Evolutionary conservation across 2,888 invertebrate genomes (phyloP).

Genomic region (Tachystola acroxantha): DNA sequence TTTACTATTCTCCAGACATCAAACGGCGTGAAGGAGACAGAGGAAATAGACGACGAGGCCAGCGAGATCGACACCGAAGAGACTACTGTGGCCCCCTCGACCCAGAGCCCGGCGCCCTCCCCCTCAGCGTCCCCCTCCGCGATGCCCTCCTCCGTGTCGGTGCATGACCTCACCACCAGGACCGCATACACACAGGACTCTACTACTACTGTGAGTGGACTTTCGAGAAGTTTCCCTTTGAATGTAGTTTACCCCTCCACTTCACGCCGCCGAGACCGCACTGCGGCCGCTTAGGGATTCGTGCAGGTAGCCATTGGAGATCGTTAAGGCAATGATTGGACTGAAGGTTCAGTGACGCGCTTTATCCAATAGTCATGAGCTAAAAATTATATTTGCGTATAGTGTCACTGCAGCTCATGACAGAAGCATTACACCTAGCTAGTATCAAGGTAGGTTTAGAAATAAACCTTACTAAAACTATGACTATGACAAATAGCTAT

Average conservation of each 20-base stretch:
- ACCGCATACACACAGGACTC: constrained; percentile 53
- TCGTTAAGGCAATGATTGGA: too few relatives aligned
- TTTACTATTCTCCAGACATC: constrained; percentile 57
- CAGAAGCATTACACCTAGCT: too few relatives aligned
- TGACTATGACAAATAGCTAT: too few relatives aligned
- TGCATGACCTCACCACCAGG: constrained; percentile 52
- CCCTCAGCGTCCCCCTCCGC: constrained; percentile 38
- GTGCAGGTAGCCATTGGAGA: too few relatives aligned
- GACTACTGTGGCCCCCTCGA: constrained; percentile 32
- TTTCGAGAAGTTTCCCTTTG: too few relatives aligned
- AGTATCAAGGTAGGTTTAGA: too few relatives aligned
- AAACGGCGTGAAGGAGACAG: constrained; percentile 64
- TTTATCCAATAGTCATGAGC: too few relatives aligned
- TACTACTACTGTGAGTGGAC: constrained; percentile 53
- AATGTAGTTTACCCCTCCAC: too few relatives aligned
- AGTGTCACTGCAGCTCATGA: too few relatives aligned
- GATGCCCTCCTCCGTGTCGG: constrained; percentile 40
- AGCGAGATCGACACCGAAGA: constrained; percentile 53
- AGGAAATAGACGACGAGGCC: constrained; percentile 62
- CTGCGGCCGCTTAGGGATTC: constrained; percentile 95
- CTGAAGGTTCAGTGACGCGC: too few relatives aligned
- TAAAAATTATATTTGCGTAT: too few relatives aligned
- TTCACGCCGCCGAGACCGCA: constrained; percentile 91
- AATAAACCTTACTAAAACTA: too few relatives aligned
- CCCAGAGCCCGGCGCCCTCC: constrained; percentile 32